These are phyloP conservation scores for Alectoris magna DNA, from an alignment of 2,797 vertebrate genomes.

Conservation along the genomic window DNA sequence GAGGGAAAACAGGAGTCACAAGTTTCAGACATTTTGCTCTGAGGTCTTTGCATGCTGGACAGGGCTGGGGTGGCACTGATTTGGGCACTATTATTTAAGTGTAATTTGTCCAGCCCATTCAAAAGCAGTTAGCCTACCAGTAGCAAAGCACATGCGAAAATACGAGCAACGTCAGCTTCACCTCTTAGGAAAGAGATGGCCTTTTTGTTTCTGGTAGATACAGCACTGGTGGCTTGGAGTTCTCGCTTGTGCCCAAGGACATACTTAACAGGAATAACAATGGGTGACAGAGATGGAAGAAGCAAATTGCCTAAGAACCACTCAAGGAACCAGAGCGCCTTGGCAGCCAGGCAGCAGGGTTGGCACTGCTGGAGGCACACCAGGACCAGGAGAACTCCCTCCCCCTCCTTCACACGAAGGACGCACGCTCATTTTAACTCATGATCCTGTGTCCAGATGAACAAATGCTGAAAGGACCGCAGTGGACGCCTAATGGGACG, in stretches of 20 bases:
- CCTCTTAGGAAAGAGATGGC: background rate
- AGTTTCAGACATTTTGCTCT: background rate
- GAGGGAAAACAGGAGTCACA: background rate
- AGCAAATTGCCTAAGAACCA: background rate
- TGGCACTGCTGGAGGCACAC: background rate
- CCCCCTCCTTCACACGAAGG: background rate
- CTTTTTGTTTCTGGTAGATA: background rate
- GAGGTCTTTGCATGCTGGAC: background rate
- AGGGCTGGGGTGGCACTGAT: background rate
- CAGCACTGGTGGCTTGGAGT: background rate
- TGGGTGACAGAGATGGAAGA: background rate
- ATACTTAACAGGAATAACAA: rapidly evolving
- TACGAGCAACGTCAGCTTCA: rapidly evolving
- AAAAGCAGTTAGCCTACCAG: background rate
- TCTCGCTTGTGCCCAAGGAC: background rate
- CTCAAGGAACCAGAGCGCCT: background rate
- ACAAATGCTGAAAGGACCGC: rapidly evolving
- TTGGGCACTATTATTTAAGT: background rate
- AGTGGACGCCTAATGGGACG: rapidly evolving
- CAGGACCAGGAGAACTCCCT: background rate
- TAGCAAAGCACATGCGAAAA: background rate
- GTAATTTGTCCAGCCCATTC: background rate
- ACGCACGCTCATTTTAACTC: background rate
- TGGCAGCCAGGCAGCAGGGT: background rate
- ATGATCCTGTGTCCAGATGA: background rate